Percentiles rank a stretch among this genome's conserved stretches.
These are phyloP conservation scores for Physocephala rufipes DNA, from an alignment of 2,888 invertebrate species.

Conservation along the genomic window DNA sequence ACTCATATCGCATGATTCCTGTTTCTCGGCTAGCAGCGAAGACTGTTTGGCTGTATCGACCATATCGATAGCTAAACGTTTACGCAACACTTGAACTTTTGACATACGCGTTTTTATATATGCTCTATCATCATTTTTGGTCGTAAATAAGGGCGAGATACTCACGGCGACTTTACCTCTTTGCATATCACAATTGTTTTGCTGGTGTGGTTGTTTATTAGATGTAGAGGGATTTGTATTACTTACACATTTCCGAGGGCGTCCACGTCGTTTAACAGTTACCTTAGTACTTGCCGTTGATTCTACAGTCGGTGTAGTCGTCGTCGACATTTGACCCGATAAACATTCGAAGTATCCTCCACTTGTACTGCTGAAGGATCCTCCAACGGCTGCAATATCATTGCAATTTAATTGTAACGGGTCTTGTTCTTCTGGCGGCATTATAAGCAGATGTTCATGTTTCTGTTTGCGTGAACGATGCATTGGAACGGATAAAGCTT, in stretches of 20 bases:
- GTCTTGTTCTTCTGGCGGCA: conserved; percentile 47
- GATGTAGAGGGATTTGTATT: conserved; percentile 37
- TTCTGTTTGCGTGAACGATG: conserved; percentile 60
- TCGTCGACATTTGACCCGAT: not conserved
- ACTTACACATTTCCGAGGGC: conserved; percentile 64
- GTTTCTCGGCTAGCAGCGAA: conserved; percentile 35
- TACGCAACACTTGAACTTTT: conserved; percentile 60
- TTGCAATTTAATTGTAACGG: conserved; percentile 41
- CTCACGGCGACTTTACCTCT: not conserved
- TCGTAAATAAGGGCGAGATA: not conserved
- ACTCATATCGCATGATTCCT: conserved; percentile 25
- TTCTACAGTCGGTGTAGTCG: no score
- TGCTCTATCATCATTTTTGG: conserved; percentile 32
- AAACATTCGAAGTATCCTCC: conserved; percentile 46
- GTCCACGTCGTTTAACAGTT: conserved; percentile 61
- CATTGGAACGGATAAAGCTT: conserved; percentile 13
- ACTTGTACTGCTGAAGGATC: conserved; percentile 55
- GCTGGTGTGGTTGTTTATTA: conserved; percentile 5
- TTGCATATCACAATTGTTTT: not conserved
- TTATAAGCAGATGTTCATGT: conserved; percentile 55
- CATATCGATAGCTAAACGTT: conserved; percentile 62
- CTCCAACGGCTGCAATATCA: conserved; percentile 33
- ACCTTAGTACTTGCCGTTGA: conserved; percentile 16
- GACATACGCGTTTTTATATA: conserved; percentile 52
- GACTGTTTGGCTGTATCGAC: conserved; percentile 55